These are phyloP conservation scores for Tympanuchus pallidicinctus DNA, from an alignment of 2,113 vertebrate genomes.

Conservation along the genomic window DNA sequence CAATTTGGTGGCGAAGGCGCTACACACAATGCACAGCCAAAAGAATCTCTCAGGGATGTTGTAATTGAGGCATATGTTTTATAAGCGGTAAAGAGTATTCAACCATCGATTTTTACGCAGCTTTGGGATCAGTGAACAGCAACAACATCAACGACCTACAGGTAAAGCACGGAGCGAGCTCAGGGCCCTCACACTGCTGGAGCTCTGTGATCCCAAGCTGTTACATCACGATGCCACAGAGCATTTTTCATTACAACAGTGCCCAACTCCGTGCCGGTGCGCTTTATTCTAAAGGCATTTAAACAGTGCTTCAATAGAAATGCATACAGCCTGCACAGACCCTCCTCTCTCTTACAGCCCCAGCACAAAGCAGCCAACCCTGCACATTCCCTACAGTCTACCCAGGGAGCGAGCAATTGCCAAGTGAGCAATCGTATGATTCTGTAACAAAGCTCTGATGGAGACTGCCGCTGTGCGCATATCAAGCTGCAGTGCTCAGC, in stretches of 20 bases:
- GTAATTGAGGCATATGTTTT: conserved; percentile 17
- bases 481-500: too few species aligned
- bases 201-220: not conserved
- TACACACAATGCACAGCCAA: conserved; percentile 27
- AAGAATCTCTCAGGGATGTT: conserved; percentile 43
- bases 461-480: not conserved
- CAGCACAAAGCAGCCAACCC: not conserved
- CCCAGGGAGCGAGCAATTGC: not conserved
- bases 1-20: conserved; percentile 14
- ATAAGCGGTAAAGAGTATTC: conserved; percentile 40
- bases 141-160: conserved; percentile 16
- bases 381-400: not conserved
- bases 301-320: not conserved
- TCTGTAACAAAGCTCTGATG: not conserved
- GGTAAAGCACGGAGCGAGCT: not conserved
- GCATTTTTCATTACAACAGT: not conserved
- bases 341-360: not conserved
- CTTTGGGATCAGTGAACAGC: conserved; percentile 41
- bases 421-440: not conserved
- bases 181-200: not conserved
- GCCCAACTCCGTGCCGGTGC: conserved; percentile 21
- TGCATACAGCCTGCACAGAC: not conserved
- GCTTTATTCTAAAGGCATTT: conserved; percentile 9
- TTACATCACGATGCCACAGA: conserved; percentile 31
- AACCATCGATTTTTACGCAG: not conserved